A percentile compares a stretch with the other conserved stretches of the same genome.
Evolutionary conservation across 2,888 invertebrate genomes (phyloP).

Genomic region (Drosophila multiciliata): DNA sequence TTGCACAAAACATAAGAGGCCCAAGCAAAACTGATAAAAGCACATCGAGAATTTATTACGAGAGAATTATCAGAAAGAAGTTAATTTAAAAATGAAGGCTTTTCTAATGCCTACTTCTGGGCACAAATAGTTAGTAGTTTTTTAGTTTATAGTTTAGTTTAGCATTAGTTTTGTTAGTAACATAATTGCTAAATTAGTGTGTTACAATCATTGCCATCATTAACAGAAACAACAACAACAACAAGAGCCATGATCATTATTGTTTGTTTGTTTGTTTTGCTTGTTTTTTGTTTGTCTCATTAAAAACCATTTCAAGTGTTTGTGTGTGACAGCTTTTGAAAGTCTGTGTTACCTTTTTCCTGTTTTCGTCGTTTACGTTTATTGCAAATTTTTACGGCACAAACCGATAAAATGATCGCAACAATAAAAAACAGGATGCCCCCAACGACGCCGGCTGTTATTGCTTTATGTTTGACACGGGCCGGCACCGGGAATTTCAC

Average conservation of each 20-base stretch:
- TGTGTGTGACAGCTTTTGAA: conserved; percentile 63
- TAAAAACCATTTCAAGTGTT: conserved; percentile 80
- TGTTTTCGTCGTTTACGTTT: conserved; percentile 98
- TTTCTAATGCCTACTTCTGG: conserved; percentile 11
- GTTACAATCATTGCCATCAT: conserved; percentile 35
- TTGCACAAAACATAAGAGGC: conserved; percentile 35
- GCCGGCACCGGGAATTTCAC: conserved; percentile 95
- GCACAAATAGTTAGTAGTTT: conserved; percentile 30
- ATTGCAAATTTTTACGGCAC: conserved; percentile 99
- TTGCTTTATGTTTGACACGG: conserved; percentile 96
- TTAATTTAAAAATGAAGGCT: conserved; percentile 33
- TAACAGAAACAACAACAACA: conserved; percentile 57
- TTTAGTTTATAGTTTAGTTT: conserved; percentile 8
- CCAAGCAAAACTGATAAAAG: conserved; percentile 43
- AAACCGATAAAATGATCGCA: conserved; percentile 97
- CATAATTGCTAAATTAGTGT: conserved; percentile 40
- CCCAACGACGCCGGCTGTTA: conserved; percentile 98
- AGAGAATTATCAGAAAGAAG: conserved; percentile 10
- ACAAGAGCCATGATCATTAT: conserved; percentile 37
- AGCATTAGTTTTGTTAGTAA: conserved; percentile 40
- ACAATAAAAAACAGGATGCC: conserved; percentile 99
- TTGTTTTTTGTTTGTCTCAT: conserved; percentile 51
- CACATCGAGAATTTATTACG: conserved; percentile 30
- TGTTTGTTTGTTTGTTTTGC: conserved; percentile 28
- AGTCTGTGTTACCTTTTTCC: conserved; percentile 93